Percentiles rank a stretch among this genome's conserved stretches.
These are phyloP conservation scores for Hofmannophila pseudospretella DNA, from an alignment of 2,888 invertebrate species.

Conservation along the genomic window DNA sequence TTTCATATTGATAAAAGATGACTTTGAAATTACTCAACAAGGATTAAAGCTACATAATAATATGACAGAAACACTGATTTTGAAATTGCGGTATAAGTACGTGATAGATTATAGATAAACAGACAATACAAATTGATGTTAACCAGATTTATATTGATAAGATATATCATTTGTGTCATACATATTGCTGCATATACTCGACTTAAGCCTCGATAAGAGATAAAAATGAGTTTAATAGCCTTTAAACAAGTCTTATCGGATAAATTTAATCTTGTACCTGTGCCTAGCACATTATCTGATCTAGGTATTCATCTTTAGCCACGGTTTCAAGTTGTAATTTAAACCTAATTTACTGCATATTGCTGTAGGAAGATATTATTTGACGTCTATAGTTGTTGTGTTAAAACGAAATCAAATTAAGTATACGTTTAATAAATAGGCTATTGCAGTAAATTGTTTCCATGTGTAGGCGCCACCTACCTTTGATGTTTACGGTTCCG, in stretches of 20 bases:
- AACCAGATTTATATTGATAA: constrained; percentile 62
- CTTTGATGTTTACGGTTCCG: constrained; percentile 53
- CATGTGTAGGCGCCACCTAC: constrained; percentile 57
- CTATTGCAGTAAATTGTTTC: constrained; percentile 48
- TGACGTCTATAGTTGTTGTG: too few species aligned
- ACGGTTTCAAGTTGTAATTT: not conserved
- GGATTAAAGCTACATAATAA: constrained; percentile 30
- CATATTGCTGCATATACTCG: constrained; percentile 43
- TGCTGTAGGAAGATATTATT: too few species aligned
- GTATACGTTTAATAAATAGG: constrained; percentile 25
- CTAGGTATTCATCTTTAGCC: not conserved
- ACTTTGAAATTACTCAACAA: constrained; percentile 34
- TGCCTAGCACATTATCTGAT: not conserved
- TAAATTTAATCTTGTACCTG: constrained; percentile 10
- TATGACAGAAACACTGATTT: constrained; percentile 46
- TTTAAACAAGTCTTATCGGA: constrained; percentile 31
- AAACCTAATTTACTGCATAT: too few species aligned
- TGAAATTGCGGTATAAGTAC: constrained; percentile 33
- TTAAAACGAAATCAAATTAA: constrained; percentile 21
- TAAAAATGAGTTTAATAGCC: constrained; percentile 65
- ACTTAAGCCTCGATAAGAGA: constrained; percentile 51
- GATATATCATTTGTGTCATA: constrained; percentile 49
- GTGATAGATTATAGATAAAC: constrained; percentile 35
- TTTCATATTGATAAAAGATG: constrained; percentile 33
- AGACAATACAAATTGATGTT: constrained; percentile 36